Evolutionary conservation across 2,888 invertebrate genomes (phyloP).

Genomic region (Marronus borbonicus): DNA sequence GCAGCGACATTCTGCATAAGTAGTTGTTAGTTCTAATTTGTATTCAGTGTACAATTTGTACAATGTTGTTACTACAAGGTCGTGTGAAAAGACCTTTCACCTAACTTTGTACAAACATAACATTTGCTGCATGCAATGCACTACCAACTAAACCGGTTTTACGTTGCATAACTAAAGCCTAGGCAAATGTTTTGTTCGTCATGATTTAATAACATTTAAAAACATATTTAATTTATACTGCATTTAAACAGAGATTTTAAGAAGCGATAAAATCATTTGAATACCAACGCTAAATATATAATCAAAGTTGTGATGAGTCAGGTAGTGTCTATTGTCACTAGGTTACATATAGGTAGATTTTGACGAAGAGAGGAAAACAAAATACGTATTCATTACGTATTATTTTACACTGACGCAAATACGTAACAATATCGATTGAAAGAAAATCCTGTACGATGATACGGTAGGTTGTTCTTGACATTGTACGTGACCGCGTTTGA

Average conservation of each 20-base stretch:
- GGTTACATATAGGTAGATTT: too few species aligned
- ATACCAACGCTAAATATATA: too few species aligned
- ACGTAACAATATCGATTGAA: conserved; percentile 18
- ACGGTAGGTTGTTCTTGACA: conserved; percentile 23
- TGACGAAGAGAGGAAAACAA: too few species aligned
- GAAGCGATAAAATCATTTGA: too few species aligned
- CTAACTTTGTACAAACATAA: background rate
- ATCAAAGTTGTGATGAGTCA: too few species aligned
- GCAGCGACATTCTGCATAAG: background rate
- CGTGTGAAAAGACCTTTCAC: conserved; percentile 2
- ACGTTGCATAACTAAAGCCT: too few species aligned
- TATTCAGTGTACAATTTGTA: background rate
- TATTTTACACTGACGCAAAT: conserved; percentile 1
- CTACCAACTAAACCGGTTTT: background rate
- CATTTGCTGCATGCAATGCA: too few species aligned
- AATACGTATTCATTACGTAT: too few species aligned
- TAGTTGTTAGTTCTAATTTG: background rate
- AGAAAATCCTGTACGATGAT: background rate
- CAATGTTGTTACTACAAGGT: conserved; percentile 5
- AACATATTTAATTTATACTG: too few species aligned
- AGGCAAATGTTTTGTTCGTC: too few species aligned
- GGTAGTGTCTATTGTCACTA: too few species aligned
- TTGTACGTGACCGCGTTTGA: conserved; percentile 42
- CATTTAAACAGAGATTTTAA: too few species aligned
- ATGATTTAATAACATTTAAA: background rate